Base-by-base conservation (phyloP, 2,888 invertebrate species). In the Mystacides longicornis region DNA sequence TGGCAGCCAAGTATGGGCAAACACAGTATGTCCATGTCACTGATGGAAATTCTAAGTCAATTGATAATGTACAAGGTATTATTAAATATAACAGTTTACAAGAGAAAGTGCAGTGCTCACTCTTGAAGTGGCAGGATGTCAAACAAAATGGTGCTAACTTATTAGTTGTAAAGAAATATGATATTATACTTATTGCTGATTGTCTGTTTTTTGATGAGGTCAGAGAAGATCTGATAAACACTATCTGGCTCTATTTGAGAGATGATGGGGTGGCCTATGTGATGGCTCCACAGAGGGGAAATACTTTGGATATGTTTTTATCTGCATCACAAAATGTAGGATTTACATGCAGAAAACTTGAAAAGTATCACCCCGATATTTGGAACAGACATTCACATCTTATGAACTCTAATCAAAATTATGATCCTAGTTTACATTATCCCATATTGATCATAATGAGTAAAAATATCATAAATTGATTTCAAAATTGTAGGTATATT, bases 191-290 rank as follows among this genome's bases (percentile, higher is more conserved):
- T 9, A 86, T 87, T 65, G 89, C 89, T 1, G 90, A 90, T 69
- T 90, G 88, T 67, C 69, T 88, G 56, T 89, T 88, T 72, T 88
- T 88, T 67, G 87, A 88, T 66, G 86, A 87, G 55, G 82, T 82
- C 1, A 75, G 87, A 46, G 70, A 77, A 23, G 82, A 83, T 61
- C 72, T 88, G 60, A 82, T 86, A 31, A 79, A 82, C 60, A 84
- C 86, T 52, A 81, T 88, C 61, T 81, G 81, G 77, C 75, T 77
- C 59, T 80, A 80, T 66, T 68, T 88, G 63, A 72, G 79, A 14
- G 70, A 73, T 18, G 70, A 74, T 65, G 89, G 89, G 0, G 67
- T 82, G 49, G 87, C 85, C 1, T 71, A 87, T 59, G 78, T 89
- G 45, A 86, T 89, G 81, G 90, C 90, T 9, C 90, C 90, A 1